Percentiles rank a stretch among this genome's conserved stretches.
phyloP scores from a whole-genome alignment of 2,113 vertebrate genomes.

The Anhinga anhinga region DNA sequence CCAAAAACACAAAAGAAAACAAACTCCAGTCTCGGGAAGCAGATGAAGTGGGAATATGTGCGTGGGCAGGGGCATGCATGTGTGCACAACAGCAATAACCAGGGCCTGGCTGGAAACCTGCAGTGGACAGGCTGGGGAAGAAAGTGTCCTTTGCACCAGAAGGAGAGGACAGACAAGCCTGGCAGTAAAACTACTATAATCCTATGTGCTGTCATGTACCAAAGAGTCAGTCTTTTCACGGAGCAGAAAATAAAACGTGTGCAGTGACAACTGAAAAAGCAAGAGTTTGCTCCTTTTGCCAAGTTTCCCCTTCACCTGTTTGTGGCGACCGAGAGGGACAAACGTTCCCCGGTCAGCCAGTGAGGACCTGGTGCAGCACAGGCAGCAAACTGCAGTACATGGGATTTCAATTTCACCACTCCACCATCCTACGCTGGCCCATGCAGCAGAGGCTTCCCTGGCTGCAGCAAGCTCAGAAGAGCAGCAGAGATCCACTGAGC shows the following conservation, averaged over 20 bases:
- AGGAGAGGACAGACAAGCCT: not conserved
- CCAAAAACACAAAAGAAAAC: not conserved
- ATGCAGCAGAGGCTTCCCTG: fast-evolving
- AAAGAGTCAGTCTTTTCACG: not conserved
- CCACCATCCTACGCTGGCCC: no score
- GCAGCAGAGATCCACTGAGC: fast-evolving
- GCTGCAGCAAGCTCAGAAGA: not conserved
- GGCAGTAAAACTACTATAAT: not conserved
- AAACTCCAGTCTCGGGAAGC: fast-evolving
- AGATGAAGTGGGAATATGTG: not conserved
- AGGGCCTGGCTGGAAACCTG: not conserved
- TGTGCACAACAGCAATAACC: not conserved
- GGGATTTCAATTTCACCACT: not conserved
- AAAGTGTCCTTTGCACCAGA: not conserved
- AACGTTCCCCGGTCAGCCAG: fast-evolving
- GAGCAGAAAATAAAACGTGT: not conserved
- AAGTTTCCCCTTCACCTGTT: not conserved
- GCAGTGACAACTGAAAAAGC: not conserved
- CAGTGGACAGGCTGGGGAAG: not conserved
- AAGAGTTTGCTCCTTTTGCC: not conserved
- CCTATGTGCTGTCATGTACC: fast-evolving
- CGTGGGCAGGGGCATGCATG: fast-evolving
- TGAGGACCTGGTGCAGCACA: fast-evolving
- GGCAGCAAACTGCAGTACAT: not conserved
- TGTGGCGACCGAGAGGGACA: not conserved